Conservation (phyloP, 2,888 invertebrate species). For the Spisula solida region DNA sequence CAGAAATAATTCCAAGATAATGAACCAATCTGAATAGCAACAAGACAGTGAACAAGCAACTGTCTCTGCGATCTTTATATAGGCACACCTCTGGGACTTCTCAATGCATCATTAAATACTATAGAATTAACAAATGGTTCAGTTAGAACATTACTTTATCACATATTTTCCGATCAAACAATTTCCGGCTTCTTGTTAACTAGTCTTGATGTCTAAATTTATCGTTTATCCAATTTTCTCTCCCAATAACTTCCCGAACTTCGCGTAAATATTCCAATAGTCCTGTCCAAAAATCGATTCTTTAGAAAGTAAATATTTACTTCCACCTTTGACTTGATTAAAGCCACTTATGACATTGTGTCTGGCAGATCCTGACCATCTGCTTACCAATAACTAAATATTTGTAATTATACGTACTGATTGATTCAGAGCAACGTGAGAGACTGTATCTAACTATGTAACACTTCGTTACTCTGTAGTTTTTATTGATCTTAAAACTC, state of each 20-base stretch:
- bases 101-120: neutral
- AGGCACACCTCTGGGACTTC: neutral
- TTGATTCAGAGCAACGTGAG: neutral
- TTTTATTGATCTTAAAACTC: slow-evolving; percentile 6
- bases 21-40: neutral
- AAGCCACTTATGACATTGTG: neutral
- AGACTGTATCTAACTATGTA: neutral
- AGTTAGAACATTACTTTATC: neutral
- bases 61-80: neutral
- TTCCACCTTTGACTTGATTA: neutral
- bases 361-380: neutral
- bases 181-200: neutral
- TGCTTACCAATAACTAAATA: neutral
- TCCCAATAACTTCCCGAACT: neutral
- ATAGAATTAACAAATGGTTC: neutral
- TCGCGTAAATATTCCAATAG: neutral
- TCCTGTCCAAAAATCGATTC: neutral
- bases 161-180: neutral
- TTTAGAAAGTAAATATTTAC: neutral
- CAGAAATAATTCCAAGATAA: neutral
- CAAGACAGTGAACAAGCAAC: neutral
- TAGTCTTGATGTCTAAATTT: neutral
- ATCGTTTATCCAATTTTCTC: neutral
- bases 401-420: neutral
- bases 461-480: neutral